A percentile compares a stretch with the other conserved stretches of the same genome.
Evolutionary conservation across 1,140 invertebrate genomes (phyloP).

Genomic region (Nasonia giraulti): DNA sequence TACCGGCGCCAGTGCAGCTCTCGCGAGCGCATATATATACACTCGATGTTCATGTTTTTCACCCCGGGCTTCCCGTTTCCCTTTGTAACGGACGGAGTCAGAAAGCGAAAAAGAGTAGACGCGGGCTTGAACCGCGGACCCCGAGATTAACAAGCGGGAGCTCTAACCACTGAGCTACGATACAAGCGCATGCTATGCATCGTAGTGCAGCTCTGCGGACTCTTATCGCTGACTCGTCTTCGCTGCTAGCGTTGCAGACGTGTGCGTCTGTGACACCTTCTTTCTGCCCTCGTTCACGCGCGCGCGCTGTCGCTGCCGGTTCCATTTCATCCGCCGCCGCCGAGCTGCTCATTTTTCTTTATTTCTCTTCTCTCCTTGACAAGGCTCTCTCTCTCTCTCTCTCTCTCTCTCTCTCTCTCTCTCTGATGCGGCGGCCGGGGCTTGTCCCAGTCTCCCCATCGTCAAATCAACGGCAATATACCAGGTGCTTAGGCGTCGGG

Average conservation of each 20-base stretch:
- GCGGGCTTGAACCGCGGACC: too few species aligned
- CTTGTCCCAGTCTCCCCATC: background rate
- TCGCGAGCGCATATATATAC: background rate
- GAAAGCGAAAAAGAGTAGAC: too few species aligned
- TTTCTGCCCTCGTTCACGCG: background rate
- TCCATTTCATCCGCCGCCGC: conserved; percentile 39
- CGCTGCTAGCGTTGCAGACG: too few species aligned
- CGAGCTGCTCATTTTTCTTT: conserved; percentile 37
- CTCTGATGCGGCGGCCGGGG: background rate
- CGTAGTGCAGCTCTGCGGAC: too few species aligned
- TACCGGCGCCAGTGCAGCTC: background rate
- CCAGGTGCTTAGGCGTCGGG: conserved; percentile 34
- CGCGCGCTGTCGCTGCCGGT: background rate
- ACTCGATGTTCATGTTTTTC: conserved; percentile 22
- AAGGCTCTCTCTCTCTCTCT: background rate
- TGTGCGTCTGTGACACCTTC: too few species aligned
- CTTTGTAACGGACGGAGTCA: too few species aligned
- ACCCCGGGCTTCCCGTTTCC: background rate
- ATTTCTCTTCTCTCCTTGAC: conserved; percentile 29
- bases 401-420: too few species aligned
- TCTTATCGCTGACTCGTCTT: too few species aligned
- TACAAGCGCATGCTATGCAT: too few species aligned
- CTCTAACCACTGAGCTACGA: too few species aligned
- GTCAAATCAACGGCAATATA: conserved; percentile 47
- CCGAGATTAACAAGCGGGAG: too few species aligned